phyloP scores from a whole-genome alignment of 2,888 invertebrate genomes.

The Dorcus parallelipipedus region DNA sequence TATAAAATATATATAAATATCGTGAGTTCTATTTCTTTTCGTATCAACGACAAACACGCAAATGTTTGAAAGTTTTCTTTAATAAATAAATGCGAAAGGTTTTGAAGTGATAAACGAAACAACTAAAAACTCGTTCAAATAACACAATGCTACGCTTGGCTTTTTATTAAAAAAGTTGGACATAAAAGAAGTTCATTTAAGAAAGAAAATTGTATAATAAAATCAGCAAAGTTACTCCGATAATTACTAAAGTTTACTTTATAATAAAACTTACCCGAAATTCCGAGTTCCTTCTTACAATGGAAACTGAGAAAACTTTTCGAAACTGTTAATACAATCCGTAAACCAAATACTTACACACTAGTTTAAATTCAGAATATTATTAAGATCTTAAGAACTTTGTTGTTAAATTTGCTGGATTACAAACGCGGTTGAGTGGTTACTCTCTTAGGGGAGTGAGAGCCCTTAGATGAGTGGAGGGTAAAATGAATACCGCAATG shows the following conservation, averaged over 20 bases:
- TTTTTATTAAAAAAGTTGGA: no score
- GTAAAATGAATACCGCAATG: conserved; percentile 23
- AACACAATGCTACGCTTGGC: no score
- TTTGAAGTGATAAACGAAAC: no score
- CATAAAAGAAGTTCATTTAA: no score
- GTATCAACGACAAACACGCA: no score
- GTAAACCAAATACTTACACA: conserved; percentile 24
- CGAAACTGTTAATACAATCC: conserved; percentile 18
- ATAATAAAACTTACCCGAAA: conserved; percentile 8
- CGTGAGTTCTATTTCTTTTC: no score
- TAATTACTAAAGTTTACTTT: conserved; percentile 7
- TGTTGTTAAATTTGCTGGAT: conserved; percentile 30
- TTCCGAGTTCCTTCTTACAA: not conserved
- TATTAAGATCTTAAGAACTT: conserved; percentile 28
- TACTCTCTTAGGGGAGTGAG: conserved; percentile 21
- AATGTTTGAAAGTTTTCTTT: no score
- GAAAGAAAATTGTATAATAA: no score
- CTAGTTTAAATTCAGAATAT: conserved; percentile 27
- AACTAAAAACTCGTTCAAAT: no score
- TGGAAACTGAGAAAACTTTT: conserved; percentile 4
- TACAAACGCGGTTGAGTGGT: conserved; percentile 25
- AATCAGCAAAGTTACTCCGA: not conserved
- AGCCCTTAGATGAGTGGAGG: conserved; percentile 5
- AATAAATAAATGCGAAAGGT: no score
- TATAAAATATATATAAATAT: no score